Evolutionary conservation across 2,797 vertebrate genomes (phyloP), one percentile per base, ranked within the genome.

Genomic region (Xenopus petersii): DNA sequence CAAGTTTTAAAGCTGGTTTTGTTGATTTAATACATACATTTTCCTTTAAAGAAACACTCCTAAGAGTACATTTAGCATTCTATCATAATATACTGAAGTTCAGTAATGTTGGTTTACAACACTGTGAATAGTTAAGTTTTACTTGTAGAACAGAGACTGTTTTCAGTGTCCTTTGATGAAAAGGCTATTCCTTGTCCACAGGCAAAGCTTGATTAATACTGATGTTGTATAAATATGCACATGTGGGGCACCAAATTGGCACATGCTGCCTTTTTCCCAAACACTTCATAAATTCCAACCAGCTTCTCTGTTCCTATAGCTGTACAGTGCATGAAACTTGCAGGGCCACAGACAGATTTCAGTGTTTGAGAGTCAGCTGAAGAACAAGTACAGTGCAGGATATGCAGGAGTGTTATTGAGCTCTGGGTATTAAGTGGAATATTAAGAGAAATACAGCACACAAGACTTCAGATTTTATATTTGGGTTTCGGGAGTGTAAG

Each of bases 131-230:
- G 71, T 66, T 73, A 58, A 65, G 5, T 59, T 70, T 78, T 3
- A 36, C 24, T 55, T 49, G 12, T 9, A 54, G 30, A 64, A 66
- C 67, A 71, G 75, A 42, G 3, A 51, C 56, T 7, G 12, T 5
- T 73, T 36, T 26, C 26, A 36, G 33, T 55, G 62, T 66, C 8
- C 0, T 21, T 0, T 70, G 36, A 15, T 55, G 36, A 71, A 79
- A 54, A 63, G 49, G 0, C 8, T 16, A 24, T 33, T 81, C 54
- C 0, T n/a, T 13, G 5, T 30, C 4, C 8, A 4, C 62, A 12
- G 69, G 75, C 71, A 26, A 66, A 67, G 30, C 6, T 64, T 75
- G 26, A 75, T 83, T 67, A 79, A 80, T 48, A 67, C n/a, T 5
- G 48, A 71, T 71, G 62, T 10, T 80, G 64, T 71, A 64, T 60